These are phyloP conservation scores for Alectoris magna DNA, from an alignment of 2,797 vertebrate genomes.

Conservation along the genomic window DNA sequence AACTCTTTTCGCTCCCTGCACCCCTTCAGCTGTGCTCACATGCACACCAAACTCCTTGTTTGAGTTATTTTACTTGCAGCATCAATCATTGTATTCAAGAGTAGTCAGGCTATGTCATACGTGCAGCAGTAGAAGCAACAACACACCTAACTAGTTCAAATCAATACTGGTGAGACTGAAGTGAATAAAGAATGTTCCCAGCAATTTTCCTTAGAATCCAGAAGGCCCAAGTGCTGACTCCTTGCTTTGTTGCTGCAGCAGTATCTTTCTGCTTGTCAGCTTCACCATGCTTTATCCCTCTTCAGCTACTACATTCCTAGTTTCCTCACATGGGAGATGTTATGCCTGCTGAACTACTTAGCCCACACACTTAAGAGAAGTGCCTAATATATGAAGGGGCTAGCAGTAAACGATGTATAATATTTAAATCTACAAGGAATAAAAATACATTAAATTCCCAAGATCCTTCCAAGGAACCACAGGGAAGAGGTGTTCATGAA, in stretches of 20 bases:
- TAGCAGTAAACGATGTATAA: not conserved
- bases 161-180: not conserved
- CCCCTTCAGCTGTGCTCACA: not conserved
- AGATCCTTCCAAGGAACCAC: not conserved
- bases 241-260: slow-evolving; percentile 9
- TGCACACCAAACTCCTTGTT: not conserved
- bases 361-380: not conserved
- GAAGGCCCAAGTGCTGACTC: not conserved
- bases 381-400: not conserved
- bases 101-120: not conserved
- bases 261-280: slow-evolving; percentile 42
- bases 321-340: not conserved
- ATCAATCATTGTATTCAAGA: not conserved
- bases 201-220: slow-evolving; percentile 11
- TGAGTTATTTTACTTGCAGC: not conserved
- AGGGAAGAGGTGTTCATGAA: not conserved
- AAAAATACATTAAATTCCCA: not conserved
- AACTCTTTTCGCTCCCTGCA: not conserved
- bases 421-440: not conserved
- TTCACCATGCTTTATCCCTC: slow-evolving; percentile 6
- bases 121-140: not conserved
- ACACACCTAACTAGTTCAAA: not conserved
- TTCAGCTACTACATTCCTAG: not conserved
- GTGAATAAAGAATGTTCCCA: not conserved
- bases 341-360: not conserved